phyloP scores from a whole-genome alignment of 2,113 vertebrate species.

The Grus americana region DNA sequence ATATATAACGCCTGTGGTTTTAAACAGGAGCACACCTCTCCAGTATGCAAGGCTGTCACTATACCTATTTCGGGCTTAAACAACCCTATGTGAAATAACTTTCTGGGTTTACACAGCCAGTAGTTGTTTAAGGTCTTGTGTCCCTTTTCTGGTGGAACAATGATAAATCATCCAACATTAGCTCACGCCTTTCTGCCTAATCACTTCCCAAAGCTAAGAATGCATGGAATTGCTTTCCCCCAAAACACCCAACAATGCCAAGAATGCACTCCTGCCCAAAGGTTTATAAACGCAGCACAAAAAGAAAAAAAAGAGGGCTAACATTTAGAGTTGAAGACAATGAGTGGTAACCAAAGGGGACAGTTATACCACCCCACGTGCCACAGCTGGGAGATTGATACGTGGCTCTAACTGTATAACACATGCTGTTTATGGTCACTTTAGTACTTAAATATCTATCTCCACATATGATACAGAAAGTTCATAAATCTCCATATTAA shows the following conservation, averaged over 20 bases:
- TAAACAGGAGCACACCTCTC: neutral
- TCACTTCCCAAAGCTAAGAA: constrained; percentile 63
- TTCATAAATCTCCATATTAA: neutral
- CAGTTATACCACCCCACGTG: neutral
- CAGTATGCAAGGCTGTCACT: neutral
- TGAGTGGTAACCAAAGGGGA: neutral
- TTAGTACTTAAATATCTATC: neutral
- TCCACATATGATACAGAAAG: neutral
- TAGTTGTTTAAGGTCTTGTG: constrained; percentile 6
- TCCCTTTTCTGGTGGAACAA: constrained; percentile 25
- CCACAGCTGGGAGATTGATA: neutral
- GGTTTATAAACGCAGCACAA: constrained; percentile 8
- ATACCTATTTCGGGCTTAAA: neutral
- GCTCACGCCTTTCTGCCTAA: constrained; percentile 50
- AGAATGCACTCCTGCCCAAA: constrained; percentile 27
- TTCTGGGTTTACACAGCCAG: neutral
- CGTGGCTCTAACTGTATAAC: accelerated
- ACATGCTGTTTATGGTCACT: neutral
- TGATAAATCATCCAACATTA: neutral
- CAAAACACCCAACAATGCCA: constrained; percentile 1
- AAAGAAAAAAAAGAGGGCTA: neutral
- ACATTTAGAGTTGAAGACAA: neutral
- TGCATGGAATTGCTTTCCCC: constrained; percentile 24
- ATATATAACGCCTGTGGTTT: neutral
- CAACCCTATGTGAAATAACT: neutral